Base-by-base conservation (phyloP, 2,797 vertebrate species). In the Coregonus suidteri region DNA sequence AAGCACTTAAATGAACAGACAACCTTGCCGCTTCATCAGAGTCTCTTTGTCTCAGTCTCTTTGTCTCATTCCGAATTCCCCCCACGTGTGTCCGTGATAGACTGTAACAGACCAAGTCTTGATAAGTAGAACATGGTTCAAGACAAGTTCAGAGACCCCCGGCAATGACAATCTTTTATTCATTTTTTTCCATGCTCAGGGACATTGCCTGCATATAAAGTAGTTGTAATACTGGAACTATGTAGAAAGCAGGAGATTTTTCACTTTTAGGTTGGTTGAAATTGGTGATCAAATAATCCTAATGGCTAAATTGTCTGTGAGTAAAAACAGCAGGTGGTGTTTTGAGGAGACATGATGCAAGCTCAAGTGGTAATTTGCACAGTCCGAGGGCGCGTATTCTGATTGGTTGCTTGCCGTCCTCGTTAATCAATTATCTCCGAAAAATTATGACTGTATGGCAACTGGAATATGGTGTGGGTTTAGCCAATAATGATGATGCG, bases 91-190 rank as follows among this genome's bases (percentile, higher is more conserved):
- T 70, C 9, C 56, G 37, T 75, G 77, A 82, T 77, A 15, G 71
- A 41, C 75, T n/a, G 67, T 37, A 70, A 73, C 20, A 77, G 71
- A 66, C 77, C 31, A 65, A 73, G 74, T 64, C 62, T 34, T 81
- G 79, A 84, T 81, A 78, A 81, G 88, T 70, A 59, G 73, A 79
- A 51, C 56, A 75, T 69, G 75, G 79, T 81, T 79, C 80, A 84
- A 75, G 74, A 83, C 73, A 66, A 76, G 82, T 79, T 82, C 77
- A 77, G 34, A 75, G 66, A 80, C 80, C 80, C 81, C 41, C 0
- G 73, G 79, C 80, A 84, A 81, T 77, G 76, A 78, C 76, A 51
- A 52, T 7, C 25, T 31, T 77, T 79, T 77, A 65, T 34, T 73
- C 77, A 71, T n/a, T 76, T 86, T 83, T 52, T 64, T 20, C 34